A percentile compares a stretch with the other conserved stretches of the same genome.
Conservation (phyloP, 2,113 vertebrate species). For the Pseudolaguvia tuberculata region DNA sequence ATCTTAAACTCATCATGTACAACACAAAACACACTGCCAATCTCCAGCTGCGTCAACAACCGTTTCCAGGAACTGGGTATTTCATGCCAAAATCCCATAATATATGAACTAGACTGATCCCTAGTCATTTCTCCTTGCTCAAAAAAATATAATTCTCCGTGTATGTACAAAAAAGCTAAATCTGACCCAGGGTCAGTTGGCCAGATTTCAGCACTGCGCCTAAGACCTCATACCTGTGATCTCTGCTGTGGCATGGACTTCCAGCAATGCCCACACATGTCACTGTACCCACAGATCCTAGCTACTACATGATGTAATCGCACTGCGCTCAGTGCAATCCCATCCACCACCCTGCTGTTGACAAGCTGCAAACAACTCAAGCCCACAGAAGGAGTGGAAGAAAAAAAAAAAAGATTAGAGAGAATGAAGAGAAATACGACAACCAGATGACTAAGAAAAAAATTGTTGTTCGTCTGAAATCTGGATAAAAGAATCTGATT, state of each 20-base stretch:
- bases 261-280: conserved; percentile 42
- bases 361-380: conserved; percentile 35
- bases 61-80: background rate
- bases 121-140: background rate
- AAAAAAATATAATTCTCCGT: background rate
- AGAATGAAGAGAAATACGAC: conserved; percentile 21
- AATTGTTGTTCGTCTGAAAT: conserved; percentile 16
- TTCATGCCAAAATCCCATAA: background rate
- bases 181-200: conserved; percentile 2
- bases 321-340: conserved; percentile 32
- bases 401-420: conserved; percentile 17
- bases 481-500: background rate
- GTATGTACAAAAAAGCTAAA: background rate
- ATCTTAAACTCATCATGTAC: background rate
- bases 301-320: conserved; percentile 44
- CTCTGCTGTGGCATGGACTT: conserved; percentile 21
- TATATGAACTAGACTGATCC: background rate
- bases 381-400: conserved; percentile 16
- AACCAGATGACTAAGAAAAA: conserved; percentile 30
- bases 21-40: background rate
- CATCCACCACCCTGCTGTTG: conserved; percentile 27
- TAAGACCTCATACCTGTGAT: conserved; percentile 18
- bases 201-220: background rate
- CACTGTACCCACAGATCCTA: conserved; percentile 37
- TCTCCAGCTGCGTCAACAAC: background rate